Evolutionary conservation across 2,113 vertebrate species (phyloP).

Genomic region (Arenaria interpres): DNA sequence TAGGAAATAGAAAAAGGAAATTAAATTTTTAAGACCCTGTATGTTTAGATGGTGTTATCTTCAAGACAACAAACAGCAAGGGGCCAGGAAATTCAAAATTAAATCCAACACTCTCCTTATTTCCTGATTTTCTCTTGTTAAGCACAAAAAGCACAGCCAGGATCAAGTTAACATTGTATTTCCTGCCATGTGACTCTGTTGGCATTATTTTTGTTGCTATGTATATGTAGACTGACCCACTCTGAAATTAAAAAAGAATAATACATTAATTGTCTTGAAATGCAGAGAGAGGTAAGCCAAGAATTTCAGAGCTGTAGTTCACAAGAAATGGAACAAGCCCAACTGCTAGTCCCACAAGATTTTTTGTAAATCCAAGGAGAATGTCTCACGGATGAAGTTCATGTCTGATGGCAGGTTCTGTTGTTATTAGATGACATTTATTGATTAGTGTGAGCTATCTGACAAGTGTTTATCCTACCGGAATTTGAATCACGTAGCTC

Average conservation of each 20-base stretch:
- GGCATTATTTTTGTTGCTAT: neutral
- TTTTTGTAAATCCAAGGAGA: neutral
- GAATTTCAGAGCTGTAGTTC: neutral
- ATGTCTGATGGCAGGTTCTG: neutral
- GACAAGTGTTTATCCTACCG: neutral
- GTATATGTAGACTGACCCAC: neutral
- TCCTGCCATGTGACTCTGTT: constrained; percentile 4
- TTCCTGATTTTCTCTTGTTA: constrained; percentile 63
- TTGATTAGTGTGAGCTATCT: neutral
- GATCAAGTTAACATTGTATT: constrained; percentile 34
- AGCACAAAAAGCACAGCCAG: constrained; percentile 28
- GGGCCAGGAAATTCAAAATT: constrained; percentile 53
- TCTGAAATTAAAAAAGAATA: neutral
- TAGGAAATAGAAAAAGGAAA: constrained; percentile 61
- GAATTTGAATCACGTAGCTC: neutral
- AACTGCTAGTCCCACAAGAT: neutral
- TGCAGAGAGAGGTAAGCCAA: neutral
- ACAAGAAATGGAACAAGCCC: neutral
- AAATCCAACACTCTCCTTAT: constrained; percentile 45
- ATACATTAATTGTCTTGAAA: neutral
- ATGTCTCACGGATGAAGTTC: neutral
- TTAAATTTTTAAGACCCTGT: constrained; percentile 41
- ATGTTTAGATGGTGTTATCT: constrained; percentile 52
- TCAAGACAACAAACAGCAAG: constrained; percentile 50
- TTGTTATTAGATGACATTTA: constrained; percentile 8